Evolutionary conservation across 92 coral and sea anemone species (phyloP), one percentile per base, ranked within the genome.

Genomic region (Palythoa grandiflora): DNA sequence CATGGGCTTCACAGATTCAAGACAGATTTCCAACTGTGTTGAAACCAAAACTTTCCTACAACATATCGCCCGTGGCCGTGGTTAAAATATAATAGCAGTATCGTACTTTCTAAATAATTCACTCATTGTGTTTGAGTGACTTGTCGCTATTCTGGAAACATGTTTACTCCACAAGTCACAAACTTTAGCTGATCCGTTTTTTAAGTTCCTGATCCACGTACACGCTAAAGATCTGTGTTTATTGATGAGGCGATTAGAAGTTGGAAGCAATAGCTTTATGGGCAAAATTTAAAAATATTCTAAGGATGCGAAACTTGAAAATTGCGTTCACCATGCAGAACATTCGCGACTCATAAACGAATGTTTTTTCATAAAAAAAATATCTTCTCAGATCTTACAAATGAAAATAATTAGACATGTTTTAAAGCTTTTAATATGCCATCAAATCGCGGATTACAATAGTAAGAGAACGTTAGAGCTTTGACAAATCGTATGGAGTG

Each of bases 141-240:
- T 48, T 17, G 37, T 68, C 40, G 37, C 57, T 21, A 63, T 70
- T 81, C 53, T 1, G 51, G 38, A 50, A 48, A 81, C 86, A 65
- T 81, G 86, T 81, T 81, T 81, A 81, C 86, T 40, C 52, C 28
- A 81, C 86, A 65, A 81, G 59, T 79, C 37, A 40, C 37, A 38
- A 60, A 79, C 73, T 66, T 51, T 10, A 21, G 75, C 75, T 74
- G 44, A 48, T 66, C 39, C 21, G 37, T 65, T 21, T 16, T 48
- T 16, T 1, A 53, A 6, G 63, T 51, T 13, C 16, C 44, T 10
- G 11, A 28, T 19, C 71, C 38, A 48, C 16, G 16, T 19, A 68
- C 19, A 70, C 40, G 4, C 39, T 20, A 35, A 4, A 47, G n/a
- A 11, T 81, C 40, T 54, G 6, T 79, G 39, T 13, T 38, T 11